A percentile compares a stretch with the other conserved stretches of the same genome.
Evolutionary conservation across 2,797 vertebrate genomes (phyloP).

Genomic region (Adelosebastes latens): DNA sequence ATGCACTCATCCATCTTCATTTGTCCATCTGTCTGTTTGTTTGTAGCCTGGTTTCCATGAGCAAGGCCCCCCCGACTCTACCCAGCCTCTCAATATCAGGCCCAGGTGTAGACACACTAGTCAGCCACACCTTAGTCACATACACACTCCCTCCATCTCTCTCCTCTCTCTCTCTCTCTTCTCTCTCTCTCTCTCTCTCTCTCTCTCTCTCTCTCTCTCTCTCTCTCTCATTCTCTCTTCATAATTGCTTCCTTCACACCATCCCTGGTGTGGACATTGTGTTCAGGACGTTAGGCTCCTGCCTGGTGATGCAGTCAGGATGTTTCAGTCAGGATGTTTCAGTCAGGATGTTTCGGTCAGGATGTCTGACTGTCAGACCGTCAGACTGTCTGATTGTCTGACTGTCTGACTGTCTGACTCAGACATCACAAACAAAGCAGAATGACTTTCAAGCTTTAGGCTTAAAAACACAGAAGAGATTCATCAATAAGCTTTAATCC

Average conservation of each 20-base stretch:
- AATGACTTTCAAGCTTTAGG: not conserved
- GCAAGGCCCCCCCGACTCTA: not conserved
- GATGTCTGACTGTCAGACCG: too few species aligned
- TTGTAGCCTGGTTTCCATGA: conserved; percentile 43
- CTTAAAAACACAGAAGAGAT: not conserved
- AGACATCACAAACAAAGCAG: not conserved
- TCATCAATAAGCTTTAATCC: not conserved
- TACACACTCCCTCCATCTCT: not conserved
- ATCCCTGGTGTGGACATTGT: not conserved
- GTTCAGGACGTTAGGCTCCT: too few species aligned
- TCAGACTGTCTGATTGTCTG: too few species aligned
- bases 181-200: not conserved
- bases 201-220: not conserved
- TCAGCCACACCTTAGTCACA: conserved; percentile 37
- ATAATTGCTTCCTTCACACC: too few species aligned
- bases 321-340: too few species aligned
- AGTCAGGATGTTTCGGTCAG: too few species aligned
- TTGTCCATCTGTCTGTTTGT: conserved; percentile 52
- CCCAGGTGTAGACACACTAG: conserved; percentile 37
- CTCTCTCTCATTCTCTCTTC: not conserved
- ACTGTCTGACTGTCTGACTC: too few species aligned
- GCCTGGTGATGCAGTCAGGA: too few species aligned
- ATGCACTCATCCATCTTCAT: conserved; percentile 28
- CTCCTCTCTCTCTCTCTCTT: not conserved
- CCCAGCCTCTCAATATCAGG: not conserved